Conservation (phyloP, 92 coral and sea anemone species). For the Zoanthus solanderi region DNA sequence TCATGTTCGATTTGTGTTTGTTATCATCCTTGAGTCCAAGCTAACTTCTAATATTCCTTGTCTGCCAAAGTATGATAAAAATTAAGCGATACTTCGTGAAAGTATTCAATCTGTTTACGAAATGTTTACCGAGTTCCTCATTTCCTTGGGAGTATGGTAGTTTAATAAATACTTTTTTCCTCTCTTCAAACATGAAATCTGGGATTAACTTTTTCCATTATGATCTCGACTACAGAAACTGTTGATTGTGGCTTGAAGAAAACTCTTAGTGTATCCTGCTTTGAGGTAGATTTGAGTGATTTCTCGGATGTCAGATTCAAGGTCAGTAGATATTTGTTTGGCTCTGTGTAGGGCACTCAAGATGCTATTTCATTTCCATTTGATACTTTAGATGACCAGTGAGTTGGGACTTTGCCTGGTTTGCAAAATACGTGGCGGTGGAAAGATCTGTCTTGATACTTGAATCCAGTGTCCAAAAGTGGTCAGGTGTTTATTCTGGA, state of each 20-base stretch:
- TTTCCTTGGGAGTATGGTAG: not conserved
- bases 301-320: slow-evolving; percentile 8
- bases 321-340: slow-evolving; percentile 25
- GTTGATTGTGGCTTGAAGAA: slow-evolving; percentile 8
- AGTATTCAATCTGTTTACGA: not conserved
- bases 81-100: not conserved
- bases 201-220: not conserved
- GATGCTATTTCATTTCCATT: slow-evolving; percentile 45
- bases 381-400: slow-evolving; percentile 34
- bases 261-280: slow-evolving; percentile 22
- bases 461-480: slow-evolving; percentile 1
- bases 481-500: not conserved
- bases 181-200: not conserved
- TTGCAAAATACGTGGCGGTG: slow-evolving; percentile 1
- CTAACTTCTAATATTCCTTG: no score
- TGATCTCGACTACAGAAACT: slow-evolving; percentile 12
- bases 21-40: no score
- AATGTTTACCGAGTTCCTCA: not conserved
- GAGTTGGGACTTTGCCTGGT: not conserved
- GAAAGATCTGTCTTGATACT: not conserved
- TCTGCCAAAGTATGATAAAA: not conserved
- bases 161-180: not conserved
- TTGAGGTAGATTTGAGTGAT: not conserved
- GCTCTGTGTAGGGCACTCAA: slow-evolving; percentile 37
- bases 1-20: no score